Base-by-base conservation (phyloP, 2,888 invertebrate genomes). In the Monopis laevigella region DNA sequence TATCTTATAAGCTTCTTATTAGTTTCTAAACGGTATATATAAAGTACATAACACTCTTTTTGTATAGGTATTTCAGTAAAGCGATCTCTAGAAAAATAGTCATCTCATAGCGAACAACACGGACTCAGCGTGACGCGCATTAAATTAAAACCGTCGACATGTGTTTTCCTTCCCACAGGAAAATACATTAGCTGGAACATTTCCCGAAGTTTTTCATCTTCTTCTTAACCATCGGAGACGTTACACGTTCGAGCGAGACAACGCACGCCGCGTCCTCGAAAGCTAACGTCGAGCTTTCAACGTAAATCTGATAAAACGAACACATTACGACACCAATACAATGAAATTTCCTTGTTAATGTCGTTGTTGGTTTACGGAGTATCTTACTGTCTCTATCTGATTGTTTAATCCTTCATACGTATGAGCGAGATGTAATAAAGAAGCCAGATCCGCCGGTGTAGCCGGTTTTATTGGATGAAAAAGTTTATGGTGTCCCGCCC, bases 141-240 rank as follows among this genome's bases (percentile, higher is more conserved):
- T 78, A 80, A 75, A 78, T 78, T 78, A 78, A 80, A 77, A 77
- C 70, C 71, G 73, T 66, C 72, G 66, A 80, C 80, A 80, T 74
- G 74, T 80, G 80, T 80, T 80, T 80, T 78, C 62, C 71, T 78
- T 78, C 78, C 74, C 78, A 74, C 73, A 78, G 77, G 77, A 77
- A 80, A 80, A 77, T 70, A 75, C 70, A 78, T 78, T 77, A 78
- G 75, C 68, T 59, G 56, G 58, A 67, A 70, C 74, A 78, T 77
- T 78, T 78, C 65, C 78, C 70, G 65, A 55, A 44, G 47, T 51
- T 47, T 12, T 28, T 50, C 46, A 28, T 75, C 73, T 50, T 58
- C 52, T 36, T 74, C 61, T 13, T 53, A 51, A 71, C 12, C 10
- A 18, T 29, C 38, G 19, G 39, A 16, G 4, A 19, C 28, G 7